Conservation (phyloP, 2,797 vertebrate species). For the Sciaenops ocellatus region DNA sequence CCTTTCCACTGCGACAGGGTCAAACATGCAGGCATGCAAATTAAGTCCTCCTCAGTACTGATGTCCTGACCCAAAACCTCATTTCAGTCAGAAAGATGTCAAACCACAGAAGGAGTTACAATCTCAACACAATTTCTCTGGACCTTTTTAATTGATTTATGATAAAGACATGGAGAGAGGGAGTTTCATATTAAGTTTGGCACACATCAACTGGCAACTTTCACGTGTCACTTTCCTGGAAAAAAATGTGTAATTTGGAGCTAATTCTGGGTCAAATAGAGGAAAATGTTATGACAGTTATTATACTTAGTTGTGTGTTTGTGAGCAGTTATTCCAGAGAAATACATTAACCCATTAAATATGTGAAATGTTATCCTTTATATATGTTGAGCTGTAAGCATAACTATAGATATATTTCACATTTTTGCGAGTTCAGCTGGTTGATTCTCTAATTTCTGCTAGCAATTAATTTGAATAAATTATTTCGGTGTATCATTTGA, state of each 20-base stretch:
- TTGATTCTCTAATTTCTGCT: too few relatives aligned
- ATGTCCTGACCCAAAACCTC: not conserved
- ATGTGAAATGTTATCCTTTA: not conserved
- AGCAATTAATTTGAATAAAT: not conserved
- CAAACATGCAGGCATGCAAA: not conserved
- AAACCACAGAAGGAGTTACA: conserved; percentile 8
- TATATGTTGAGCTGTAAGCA: too few relatives aligned
- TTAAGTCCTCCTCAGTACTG: not conserved
- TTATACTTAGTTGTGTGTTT: not conserved
- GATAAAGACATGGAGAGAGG: not conserved
- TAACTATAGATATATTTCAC: not conserved
- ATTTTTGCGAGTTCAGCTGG: not conserved
- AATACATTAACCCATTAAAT: not conserved
- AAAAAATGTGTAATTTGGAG: not conserved
- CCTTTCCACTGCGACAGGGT: not conserved
- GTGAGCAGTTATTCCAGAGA: not conserved
- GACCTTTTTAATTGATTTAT: conserved; percentile 14
- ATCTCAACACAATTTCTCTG: not conserved
- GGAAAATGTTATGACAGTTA: not conserved
- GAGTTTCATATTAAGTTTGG: conserved; percentile 5
- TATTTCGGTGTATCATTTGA: not conserved
- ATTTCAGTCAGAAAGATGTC: not conserved
- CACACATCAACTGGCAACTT: not conserved
- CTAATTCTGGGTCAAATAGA: not conserved
- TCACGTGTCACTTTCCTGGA: not conserved